phyloP scores from a whole-genome alignment of 2,888 invertebrate genomes.

The Dorcus parallelipipedus region DNA sequence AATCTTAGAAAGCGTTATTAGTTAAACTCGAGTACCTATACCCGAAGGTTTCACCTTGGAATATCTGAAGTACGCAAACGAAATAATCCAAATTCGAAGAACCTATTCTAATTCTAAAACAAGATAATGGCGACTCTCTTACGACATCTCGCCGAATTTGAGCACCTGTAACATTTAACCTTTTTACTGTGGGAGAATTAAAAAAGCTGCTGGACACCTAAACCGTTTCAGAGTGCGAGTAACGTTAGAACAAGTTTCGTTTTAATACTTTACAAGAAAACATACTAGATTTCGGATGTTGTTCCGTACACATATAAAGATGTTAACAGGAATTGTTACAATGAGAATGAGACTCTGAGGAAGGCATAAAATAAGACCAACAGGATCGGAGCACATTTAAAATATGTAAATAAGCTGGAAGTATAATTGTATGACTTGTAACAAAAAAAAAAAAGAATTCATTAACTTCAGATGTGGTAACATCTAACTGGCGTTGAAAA shows the following conservation, averaged over 20 bases:
- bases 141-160: conserved; percentile 33
- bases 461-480: no score
- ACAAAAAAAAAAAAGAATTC: no score
- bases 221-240: neutral
- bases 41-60: no score
- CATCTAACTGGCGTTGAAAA: no score
- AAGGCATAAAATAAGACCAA: neutral
- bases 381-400: no score
- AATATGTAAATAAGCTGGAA: no score
- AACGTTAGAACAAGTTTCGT: neutral
- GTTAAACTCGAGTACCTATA: no score
- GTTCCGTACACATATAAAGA: neutral
- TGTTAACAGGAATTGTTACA: neutral
- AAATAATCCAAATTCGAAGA: conserved; percentile 10
- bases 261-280: neutral
- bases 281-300: neutral
- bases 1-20: conserved; percentile 1
- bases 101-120: conserved; percentile 2
- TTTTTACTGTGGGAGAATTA: conserved; percentile 39
- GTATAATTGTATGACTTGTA: no score
- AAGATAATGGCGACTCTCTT: conserved; percentile 5
- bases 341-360: neutral
- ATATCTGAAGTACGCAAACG: neutral
- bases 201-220: neutral
- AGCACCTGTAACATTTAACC: conserved; percentile 29